phyloP scores from a whole-genome alignment of 2,888 invertebrate species.

The Aphodius granarius region DNA sequence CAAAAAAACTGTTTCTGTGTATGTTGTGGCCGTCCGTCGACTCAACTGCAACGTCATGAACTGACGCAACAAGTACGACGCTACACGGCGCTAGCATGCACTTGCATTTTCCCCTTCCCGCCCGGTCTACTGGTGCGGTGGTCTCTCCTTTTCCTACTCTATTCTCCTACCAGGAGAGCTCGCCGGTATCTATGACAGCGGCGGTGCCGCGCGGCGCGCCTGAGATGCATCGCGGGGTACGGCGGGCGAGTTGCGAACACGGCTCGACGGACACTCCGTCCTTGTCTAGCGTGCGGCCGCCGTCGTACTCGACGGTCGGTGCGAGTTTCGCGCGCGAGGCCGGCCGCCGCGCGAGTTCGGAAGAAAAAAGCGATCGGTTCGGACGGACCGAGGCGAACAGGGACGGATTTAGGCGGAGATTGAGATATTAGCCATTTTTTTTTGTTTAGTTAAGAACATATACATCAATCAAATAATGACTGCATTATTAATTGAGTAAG shows the following conservation, averaged over 20 bases:
- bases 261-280: background rate
- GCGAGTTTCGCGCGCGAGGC: constrained; percentile 7
- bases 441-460: background rate
- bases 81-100: constrained; percentile 56
- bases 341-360: background rate
- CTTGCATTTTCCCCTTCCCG: constrained; percentile 53
- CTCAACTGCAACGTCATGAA: constrained; percentile 49
- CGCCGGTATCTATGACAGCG: constrained; percentile 34
- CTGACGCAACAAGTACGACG: constrained; percentile 58
- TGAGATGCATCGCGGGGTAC: constrained; percentile 36
- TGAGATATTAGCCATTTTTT: background rate
- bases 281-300: constrained; percentile 24
- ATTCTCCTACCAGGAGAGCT: constrained; percentile 40
- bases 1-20: background rate
- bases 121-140: constrained; percentile 5
- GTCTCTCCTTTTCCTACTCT: constrained; percentile 26
- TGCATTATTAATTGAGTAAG: too few species aligned
- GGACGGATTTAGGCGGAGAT: background rate
- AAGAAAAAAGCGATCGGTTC: constrained; percentile 15
- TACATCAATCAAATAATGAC: too few species aligned
- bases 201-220: constrained; percentile 36
- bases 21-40: constrained; percentile 26
- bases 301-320: constrained; percentile 22
- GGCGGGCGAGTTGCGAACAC: background rate
- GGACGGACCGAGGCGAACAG: background rate